A percentile compares a stretch with the other conserved stretches of the same genome.
These are phyloP conservation scores for Coenonympha glycerion DNA, from an alignment of 2,888 invertebrate species.

Conservation along the genomic window DNA sequence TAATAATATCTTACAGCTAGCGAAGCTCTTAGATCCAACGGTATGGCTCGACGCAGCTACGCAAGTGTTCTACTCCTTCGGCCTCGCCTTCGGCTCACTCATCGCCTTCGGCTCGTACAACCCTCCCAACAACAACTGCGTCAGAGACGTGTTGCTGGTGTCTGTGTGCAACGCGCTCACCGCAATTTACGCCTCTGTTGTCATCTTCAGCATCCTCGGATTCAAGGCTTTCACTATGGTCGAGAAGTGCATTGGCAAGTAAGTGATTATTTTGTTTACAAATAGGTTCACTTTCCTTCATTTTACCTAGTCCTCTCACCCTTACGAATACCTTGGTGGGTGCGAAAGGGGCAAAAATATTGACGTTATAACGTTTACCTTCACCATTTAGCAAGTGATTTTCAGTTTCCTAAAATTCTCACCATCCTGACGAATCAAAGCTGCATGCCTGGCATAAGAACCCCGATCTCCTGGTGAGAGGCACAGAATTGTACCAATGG, in stretches of 20 bases:
- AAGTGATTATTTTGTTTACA: conserved; percentile 33
- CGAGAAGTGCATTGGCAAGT: conserved; percentile 83
- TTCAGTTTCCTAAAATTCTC: too few relatives aligned
- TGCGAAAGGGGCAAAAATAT: too few relatives aligned
- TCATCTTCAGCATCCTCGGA: conserved; percentile 95
- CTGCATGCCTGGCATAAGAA: too few relatives aligned
- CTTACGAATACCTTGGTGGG: too few relatives aligned
- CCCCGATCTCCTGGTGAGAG: too few relatives aligned
- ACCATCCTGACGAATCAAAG: too few relatives aligned
- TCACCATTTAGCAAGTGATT: too few relatives aligned
- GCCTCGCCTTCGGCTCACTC: conserved; percentile 94
- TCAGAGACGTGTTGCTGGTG: conserved; percentile 91
- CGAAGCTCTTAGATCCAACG: conserved; percentile 88
- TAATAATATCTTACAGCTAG: conserved; percentile 77
- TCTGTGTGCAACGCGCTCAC: conserved; percentile 95
- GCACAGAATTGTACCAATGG: too few relatives aligned
- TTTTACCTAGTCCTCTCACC: too few relatives aligned
- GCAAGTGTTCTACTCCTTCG: conserved; percentile 97
- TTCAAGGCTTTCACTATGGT: conserved; percentile 96
- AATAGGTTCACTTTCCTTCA: too few relatives aligned
- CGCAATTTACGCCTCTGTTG: conserved; percentile 95
- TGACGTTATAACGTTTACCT: too few relatives aligned
- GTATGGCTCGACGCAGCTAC: conserved; percentile 98
- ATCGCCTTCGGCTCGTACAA: conserved; percentile 98
- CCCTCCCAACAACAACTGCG: conserved; percentile 95